Base-by-base conservation (phyloP, 2,113 vertebrate genomes). In the Lichenostomus cassidix region DNA sequence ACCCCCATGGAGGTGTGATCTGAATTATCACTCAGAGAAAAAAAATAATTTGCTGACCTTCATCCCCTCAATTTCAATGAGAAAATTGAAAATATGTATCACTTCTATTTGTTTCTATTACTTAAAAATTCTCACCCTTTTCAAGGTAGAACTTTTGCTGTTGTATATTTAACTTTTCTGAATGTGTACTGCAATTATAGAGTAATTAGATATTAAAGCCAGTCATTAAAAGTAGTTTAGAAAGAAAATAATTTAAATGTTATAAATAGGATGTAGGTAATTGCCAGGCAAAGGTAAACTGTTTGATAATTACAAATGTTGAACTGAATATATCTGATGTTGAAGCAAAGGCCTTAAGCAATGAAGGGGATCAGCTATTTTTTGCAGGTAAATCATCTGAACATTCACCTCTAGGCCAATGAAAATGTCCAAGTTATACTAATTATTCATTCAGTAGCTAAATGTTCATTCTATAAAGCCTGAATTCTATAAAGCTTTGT, bases 1-100 rank as follows among this genome's bases (percentile, higher is more conserved):
- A 10, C 2, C 6, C 2, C 6, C 64, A 76, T 56, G 20, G 37
- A 86, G 21, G 25, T 65, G 39, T 74, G 55, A 65, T 88, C 46
- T 76, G 42, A 95, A 82, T 73, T 93, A 79, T 42, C 70, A 73
- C 22, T 35, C 23, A 64, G 46, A 53, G 46, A 69, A 83, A 82
- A 84, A 81, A 87, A 90, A 67, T 6, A 47, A 83, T 62, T 33
- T 81, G 28, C 14, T 92, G 83, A 94, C 87, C 78, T 96, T 94
- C 21, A 28, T 95, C 79, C 59, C 84, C 93, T 94, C 95, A 55
- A 93, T 93, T 93, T 82, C 62, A 83, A 82, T 80, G 85, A 96
- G 67, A 22, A 94, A 94, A 96, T 96, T 93, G 89, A 96, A 97
- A 86, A 84, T 80, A 94, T 86, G 63, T 86, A 94, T 81, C 50